A percentile compares a stretch with the other conserved stretches of the same genome.
phyloP scores from a whole-genome alignment of 2,113 vertebrate species.

The Corvus cornix region DNA sequence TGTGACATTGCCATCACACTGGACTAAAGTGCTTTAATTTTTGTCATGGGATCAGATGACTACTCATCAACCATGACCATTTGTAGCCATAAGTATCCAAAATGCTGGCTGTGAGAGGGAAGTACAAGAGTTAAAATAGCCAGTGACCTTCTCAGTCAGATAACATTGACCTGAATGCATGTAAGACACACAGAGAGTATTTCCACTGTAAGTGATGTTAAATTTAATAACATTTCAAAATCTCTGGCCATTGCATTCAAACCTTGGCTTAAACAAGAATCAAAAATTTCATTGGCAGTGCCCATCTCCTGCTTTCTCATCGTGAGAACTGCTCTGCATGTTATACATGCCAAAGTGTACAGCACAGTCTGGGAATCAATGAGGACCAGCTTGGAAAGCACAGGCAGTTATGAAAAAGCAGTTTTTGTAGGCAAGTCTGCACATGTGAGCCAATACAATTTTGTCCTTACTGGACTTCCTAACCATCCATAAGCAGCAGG shows the following conservation, averaged over 20 bases:
- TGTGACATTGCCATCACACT: not conserved
- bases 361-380: not conserved
- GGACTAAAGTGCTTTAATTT: not conserved
- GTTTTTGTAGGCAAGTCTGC: not conserved
- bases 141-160: not conserved
- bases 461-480: not conserved
- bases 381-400: not conserved
- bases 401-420: not conserved
- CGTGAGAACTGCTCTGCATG: fast-evolving
- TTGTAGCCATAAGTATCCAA: not conserved
- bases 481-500: not conserved
- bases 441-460: fast-evolving
- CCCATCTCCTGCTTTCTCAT: not conserved
- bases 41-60: not conserved
- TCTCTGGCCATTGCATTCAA: not conserved
- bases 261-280: not conserved
- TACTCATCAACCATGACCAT: not conserved
- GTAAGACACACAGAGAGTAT: not conserved
- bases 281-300: not conserved
- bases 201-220: not conserved
- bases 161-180: not conserved
- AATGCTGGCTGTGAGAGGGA: not conserved
- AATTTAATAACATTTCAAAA: not conserved
- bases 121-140: not conserved
- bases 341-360: not conserved